These are phyloP conservation scores for Sesamia inferens DNA, from an alignment of 2,888 invertebrate species.

Conservation along the genomic window DNA sequence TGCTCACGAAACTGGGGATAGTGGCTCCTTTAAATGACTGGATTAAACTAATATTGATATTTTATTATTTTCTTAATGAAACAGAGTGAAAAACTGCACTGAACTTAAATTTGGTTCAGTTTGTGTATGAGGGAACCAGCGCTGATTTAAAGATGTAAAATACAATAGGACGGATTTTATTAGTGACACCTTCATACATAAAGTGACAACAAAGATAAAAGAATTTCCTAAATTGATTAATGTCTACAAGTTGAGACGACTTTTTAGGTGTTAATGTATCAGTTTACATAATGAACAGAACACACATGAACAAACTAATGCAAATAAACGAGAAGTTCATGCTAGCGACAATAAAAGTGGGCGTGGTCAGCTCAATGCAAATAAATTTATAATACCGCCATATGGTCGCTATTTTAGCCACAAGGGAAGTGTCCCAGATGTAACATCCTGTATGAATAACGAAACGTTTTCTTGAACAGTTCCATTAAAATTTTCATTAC, in stretches of 20 bases:
- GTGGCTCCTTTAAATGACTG: no score
- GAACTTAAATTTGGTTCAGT: no score
- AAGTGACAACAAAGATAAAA: conserved; percentile 1
- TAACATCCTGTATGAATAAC: conserved; percentile 43
- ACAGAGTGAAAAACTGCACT: no score
- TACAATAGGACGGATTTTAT: conserved; percentile 41
- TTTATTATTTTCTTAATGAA: no score
- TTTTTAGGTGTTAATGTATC: background rate
- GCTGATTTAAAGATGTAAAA: background rate
- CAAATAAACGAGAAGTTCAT: conserved; percentile 4
- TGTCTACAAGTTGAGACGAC: background rate
- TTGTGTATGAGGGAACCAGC: no score
- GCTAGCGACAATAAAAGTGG: conserved; percentile 17
- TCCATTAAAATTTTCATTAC: background rate
- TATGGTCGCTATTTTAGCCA: conserved; percentile 29
- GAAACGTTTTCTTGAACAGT: conserved; percentile 4
- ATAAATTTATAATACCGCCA: conserved; percentile 27
- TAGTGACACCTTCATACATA: conserved; percentile 35
- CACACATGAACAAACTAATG: conserved; percentile 12
- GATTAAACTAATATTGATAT: no score
- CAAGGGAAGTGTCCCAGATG: conserved; percentile 53
- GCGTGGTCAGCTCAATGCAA: conserved; percentile 17
- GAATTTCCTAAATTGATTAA: conserved; percentile 26
- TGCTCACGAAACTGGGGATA: no score
- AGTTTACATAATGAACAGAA: background rate